These are phyloP conservation scores for Bacillus rossius DNA, from an alignment of 1,140 invertebrate species.

Conservation along the genomic window DNA sequence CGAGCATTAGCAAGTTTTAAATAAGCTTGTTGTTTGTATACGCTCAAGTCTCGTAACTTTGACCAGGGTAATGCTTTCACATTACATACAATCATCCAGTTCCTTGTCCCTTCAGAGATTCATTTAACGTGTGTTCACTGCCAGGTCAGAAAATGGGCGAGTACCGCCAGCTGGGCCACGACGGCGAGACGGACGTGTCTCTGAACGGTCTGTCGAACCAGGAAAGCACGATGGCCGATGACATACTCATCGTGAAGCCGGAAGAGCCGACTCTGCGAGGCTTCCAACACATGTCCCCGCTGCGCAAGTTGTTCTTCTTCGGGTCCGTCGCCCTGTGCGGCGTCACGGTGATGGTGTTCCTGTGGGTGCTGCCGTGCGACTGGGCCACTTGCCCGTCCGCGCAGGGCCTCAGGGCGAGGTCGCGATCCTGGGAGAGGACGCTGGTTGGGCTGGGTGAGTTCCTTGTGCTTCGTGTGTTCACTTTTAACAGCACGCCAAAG, in stretches of 20 bases:
- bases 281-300: slow-evolving; percentile 54
- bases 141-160: slow-evolving; percentile 16
- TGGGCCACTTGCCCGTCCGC: slow-evolving; percentile 50
- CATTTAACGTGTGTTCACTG: too few species aligned
- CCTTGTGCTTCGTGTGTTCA: too few species aligned
- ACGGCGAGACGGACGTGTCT: slow-evolving; percentile 1
- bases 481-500: too few species aligned
- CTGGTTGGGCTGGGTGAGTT: slow-evolving; percentile 57
- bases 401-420: slow-evolving; percentile 38
- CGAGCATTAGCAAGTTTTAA: too few species aligned
- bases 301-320: slow-evolving; percentile 57
- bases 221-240: not conserved
- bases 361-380: slow-evolving; percentile 70
- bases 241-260: slow-evolving; percentile 12
- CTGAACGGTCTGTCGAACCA: slow-evolving; percentile 6
- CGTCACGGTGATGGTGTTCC: slow-evolving; percentile 60
- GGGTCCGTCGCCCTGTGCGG: slow-evolving; percentile 62
- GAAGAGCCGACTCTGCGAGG: not conserved
- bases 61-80: too few species aligned
- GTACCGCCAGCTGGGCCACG: slow-evolving; percentile 9
- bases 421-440: slow-evolving; percentile 57
- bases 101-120: too few species aligned
- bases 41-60: too few species aligned
- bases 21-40: too few species aligned
- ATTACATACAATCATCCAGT: too few species aligned